Evolutionary conservation across 2,113 vertebrate species (phyloP).

Genomic region (Microcebus jonahi): DNA sequence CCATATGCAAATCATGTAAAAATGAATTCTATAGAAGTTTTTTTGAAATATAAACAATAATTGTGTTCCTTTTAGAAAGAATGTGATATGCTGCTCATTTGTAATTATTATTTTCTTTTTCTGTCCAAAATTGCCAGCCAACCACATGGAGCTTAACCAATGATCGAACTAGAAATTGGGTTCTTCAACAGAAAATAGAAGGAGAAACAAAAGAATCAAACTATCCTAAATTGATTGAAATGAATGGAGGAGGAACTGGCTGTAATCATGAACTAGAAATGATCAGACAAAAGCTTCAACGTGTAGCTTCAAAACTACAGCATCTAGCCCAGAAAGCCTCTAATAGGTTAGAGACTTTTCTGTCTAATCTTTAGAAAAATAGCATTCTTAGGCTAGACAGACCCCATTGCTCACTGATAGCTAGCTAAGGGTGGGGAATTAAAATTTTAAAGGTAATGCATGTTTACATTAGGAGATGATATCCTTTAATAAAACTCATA

Average conservation of each 20-base stretch:
- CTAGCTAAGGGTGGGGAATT: not conserved
- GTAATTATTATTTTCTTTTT: conserved; percentile 50
- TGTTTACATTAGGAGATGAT: not conserved
- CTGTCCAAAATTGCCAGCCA: conserved; percentile 74
- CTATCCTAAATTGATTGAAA: conserved; percentile 70
- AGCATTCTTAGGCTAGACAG: not conserved
- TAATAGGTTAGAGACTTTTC: conserved; percentile 85
- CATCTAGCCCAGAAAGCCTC: conserved; percentile 86
- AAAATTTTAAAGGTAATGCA: not conserved
- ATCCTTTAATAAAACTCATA: not conserved
- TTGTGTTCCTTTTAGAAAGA: conserved; percentile 40
- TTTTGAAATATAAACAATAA: conserved; percentile 1
- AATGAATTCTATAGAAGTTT: not conserved
- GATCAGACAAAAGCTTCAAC: conserved; percentile 88
- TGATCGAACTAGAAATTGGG: conserved; percentile 91
- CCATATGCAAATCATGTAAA: not conserved
- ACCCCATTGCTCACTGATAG: conserved; percentile 18
- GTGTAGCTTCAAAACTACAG: conserved; percentile 87
- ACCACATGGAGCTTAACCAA: conserved; percentile 77
- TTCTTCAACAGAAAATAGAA: conserved; percentile 90
- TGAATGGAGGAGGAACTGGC: conserved; percentile 67
- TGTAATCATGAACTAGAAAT: conserved; percentile 85
- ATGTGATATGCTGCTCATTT: not conserved
- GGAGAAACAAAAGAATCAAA: conserved; percentile 79
- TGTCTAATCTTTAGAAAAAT: not conserved